phyloP scores from a whole-genome alignment of 2,113 vertebrate genomes.

The Petrocephalus zakoni region DNA sequence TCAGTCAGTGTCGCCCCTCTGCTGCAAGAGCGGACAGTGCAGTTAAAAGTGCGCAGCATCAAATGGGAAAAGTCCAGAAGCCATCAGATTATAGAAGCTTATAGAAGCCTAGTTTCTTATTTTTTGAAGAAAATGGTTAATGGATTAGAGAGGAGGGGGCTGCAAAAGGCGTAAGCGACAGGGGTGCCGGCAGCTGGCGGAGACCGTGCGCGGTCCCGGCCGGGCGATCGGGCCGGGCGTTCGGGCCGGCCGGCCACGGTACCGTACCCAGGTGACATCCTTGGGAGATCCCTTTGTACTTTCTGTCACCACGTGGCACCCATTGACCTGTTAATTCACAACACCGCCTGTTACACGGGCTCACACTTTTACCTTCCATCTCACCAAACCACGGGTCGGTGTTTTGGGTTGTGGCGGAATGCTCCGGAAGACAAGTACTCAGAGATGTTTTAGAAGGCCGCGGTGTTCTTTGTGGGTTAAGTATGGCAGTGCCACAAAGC shows the following conservation, averaged over 20 bases:
- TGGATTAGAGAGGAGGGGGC: conserved; percentile 30
- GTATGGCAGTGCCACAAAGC: background rate
- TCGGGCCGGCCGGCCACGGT: conserved; percentile 36
- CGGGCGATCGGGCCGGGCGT: background rate
- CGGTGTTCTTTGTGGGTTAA: background rate
- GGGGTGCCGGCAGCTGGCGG: background rate
- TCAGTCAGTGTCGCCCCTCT: conserved; percentile 26
- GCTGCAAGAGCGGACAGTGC: conserved; percentile 23
- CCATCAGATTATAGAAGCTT: background rate
- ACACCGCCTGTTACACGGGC: conserved; percentile 29
- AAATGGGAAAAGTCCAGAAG: background rate
- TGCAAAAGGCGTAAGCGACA: conserved; percentile 24
- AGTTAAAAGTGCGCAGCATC: conserved; percentile 1
- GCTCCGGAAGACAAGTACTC: background rate
- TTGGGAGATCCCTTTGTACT: conserved; percentile 59
- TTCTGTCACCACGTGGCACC: conserved; percentile 68
- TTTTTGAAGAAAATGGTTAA: conserved; percentile 38
- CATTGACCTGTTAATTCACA: conserved; percentile 81
- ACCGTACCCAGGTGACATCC: conserved; percentile 80
- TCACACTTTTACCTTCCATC: background rate
- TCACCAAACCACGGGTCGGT: background rate
- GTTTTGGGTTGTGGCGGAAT: background rate
- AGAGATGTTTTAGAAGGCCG: background rate
- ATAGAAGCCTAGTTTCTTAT: no score
- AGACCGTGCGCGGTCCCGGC: conserved; percentile 19